A percentile compares a stretch with the other conserved stretches of the same genome.
phyloP scores from a whole-genome alignment of 2,797 vertebrate genomes.

The Crenuchus spilurus region DNA sequence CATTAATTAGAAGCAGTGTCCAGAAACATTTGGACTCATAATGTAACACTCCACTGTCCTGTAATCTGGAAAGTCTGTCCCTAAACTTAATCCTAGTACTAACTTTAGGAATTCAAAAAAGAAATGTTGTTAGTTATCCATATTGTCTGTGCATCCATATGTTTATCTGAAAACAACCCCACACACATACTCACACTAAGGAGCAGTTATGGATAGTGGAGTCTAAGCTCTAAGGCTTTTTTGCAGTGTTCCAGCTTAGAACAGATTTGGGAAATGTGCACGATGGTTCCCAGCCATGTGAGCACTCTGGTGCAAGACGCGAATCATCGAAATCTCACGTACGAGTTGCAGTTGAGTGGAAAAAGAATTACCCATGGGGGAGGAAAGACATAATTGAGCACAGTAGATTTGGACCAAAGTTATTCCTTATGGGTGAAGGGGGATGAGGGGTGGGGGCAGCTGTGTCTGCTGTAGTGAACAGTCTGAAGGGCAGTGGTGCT shows the following conservation, averaged over 20 bases:
- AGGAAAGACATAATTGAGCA: conserved; percentile 49
- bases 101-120: too few relatives aligned
- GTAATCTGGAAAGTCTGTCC: too few relatives aligned
- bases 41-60: too few relatives aligned
- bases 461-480: neutral
- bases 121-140: too few relatives aligned
- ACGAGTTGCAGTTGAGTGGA: conserved; percentile 17
- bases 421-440: conserved; percentile 18
- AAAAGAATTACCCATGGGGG: conserved; percentile 31
- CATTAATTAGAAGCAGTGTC: too few relatives aligned
- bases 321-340: conserved; percentile 40
- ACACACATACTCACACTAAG: conserved; percentile 7
- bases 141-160: neutral
- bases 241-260: neutral
- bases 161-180: neutral
- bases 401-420: conserved; percentile 44
- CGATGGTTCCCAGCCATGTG: conserved; percentile 23
- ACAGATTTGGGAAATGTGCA: neutral
- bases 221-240: conserved; percentile 20
- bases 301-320: conserved; percentile 10
- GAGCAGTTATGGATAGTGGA: conserved; percentile 40
- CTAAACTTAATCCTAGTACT: too few relatives aligned
- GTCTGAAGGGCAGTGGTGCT: conserved; percentile 15
- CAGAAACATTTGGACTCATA: too few relatives aligned
- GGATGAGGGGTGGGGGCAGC: neutral